Evolutionary conservation across 2,888 invertebrate species (phyloP), one percentile per base, ranked within the genome.

Genomic region (Lissonota sp.): DNA sequence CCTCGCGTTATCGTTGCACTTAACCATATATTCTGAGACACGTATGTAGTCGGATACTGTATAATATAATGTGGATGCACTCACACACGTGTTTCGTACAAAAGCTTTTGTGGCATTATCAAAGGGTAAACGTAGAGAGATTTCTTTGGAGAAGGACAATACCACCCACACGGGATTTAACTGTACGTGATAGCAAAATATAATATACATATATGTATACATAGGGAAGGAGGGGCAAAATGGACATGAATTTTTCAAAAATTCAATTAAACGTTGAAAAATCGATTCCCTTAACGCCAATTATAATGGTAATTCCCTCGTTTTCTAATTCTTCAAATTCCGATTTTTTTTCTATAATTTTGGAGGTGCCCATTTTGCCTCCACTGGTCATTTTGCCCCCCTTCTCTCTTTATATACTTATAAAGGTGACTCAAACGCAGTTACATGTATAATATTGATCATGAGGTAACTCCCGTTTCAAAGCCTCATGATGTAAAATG

Each of bases 71-170:
- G 26, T 26, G 26, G 26, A 26, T 26, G 26, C 26, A 26, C 26
- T 26, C 3, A 26, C 26, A 26, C 26, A 26, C 1, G 26, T 26
- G 26, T 26, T 1, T 26, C 1, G 26, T 26, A 58, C 58, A 72
- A 53, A 67, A 76, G 76, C 73, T 71, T 44, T 62, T 40, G 64
- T 57, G 71, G 67, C 69, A 72, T 73, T 75, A 75, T 75, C 60
- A 72, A 71, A 76, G 71, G 80, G 71, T 64, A 76, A 76, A 72
- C 76, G 72, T 60, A 42, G 26, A 57, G 49, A 73, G 63, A 80
- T 77, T 58, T 69, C 44, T 69, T 67, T 71, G 55, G 62, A 63
- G 49, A 49, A 72, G 71, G 71, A 80, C 80, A 80, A 76, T 72
- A 60, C 62, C 46, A 57, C 80, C 80, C 76, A 77, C 80, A 73